Base-by-base conservation (phyloP, 2,888 invertebrate species). In the Rotaria socialis region DNA sequence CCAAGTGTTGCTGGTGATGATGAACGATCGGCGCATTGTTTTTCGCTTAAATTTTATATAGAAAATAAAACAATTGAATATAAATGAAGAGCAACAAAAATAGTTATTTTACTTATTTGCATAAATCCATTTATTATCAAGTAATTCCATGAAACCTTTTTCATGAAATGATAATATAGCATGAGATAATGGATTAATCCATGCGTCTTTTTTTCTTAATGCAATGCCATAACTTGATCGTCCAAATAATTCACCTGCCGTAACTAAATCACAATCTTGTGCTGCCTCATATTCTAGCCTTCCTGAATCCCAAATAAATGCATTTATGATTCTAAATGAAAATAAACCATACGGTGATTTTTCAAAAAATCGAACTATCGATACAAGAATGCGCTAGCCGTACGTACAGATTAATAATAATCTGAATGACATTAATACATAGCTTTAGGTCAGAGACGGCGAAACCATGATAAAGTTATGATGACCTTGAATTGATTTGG, bases 291-390 rank as follows among this genome's bases (percentile, higher is more conserved):
- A 99, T 91, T 98, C 98, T 89, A 99, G 93, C 8, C 99, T 94
- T 0, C 97, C 96, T n/a, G 97, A 97, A 90, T 99, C 99, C 98
- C 99, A 99, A 89, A 99, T 98, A 90, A 99, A 99, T 1, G 98
- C 99, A 94, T 97, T 96, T 86, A 99, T 92, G 91, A 95, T 95
- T 86, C 96, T 96, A 90, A 56, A 67, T 2, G 14, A 67, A 5
- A 35, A 35, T 35, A 35, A 35, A 35, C 35, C 35, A 35, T 35
- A 35, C 35, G 2, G 35, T 35, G 35, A 2, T 27, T 85, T 41
- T 41, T 50, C 19, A 10, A 7, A 10, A 47, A 47, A 47, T 10
- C 11, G 8, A 47, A 47, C 7, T 47, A 47, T 47, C 11, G 7
- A 47, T 47, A 10, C 47, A 47, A 47, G 47, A 11, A 7, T 47